Base-by-base conservation (phyloP, 2,888 invertebrate genomes). In the Podotricha telesiphe region DNA sequence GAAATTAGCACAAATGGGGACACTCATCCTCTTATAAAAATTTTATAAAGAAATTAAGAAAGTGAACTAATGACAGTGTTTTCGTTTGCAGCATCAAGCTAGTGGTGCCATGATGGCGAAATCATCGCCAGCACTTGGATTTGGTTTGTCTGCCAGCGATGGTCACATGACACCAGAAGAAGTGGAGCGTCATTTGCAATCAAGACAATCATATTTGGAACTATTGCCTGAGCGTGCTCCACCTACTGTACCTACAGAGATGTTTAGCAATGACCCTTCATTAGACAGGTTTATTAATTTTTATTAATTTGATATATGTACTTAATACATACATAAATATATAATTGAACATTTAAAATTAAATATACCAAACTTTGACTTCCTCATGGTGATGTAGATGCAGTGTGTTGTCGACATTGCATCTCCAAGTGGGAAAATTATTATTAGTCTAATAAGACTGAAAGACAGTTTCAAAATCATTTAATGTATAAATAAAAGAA, bases 191-290 rank as follows among this genome's bases (percentile, higher is more conserved):
- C 98, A 98, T 84, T 90, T 98, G 73, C 98, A 98, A 84, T 96
- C 97, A 15, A 93, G 96, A 17, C 97, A 97, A 78, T 95, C 95
- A 28, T 95, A 96, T 82, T 90, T 96, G 89, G 96, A 97, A 86
- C 90, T 97, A 73, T 94, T 97, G 74, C 96, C 97, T 1, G 98
- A 98, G 84, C 95, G 97, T 76, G 97, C 98, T 40, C 97, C 98
- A 0, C 96, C 97, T 0, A 97, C 97, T 13, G 97, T 98, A 37
- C 98, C 98, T 5, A 97, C 96, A 50, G 98, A 98, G 89, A 97
- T 98, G 96, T 98, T 98, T 82, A 98, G 98, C 87, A 98, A 98
- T 87, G 98, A 98, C 80, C 97, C 97, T 65, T 97, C 98, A 1
- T 89, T 97, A 59, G 97, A 97, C 84, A 96, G 96, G 96, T 96